Evolutionary conservation across 2,113 vertebrate species (phyloP), one percentile per base, ranked within the genome.

Genomic region (Datnioides undecimradiatus): DNA sequence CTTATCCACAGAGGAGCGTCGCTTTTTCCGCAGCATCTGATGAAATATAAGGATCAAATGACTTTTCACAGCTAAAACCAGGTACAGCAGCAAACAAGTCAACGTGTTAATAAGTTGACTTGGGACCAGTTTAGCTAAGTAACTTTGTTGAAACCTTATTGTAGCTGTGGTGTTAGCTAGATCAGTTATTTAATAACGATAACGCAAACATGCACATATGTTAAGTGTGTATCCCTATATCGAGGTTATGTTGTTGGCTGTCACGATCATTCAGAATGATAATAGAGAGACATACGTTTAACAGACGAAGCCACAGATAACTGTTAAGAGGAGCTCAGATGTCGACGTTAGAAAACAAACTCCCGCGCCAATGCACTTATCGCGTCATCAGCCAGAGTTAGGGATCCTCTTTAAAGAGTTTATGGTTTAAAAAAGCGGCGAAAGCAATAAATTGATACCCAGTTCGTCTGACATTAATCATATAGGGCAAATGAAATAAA

Each of bases 21-120:
- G 89, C 72, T 94, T 95, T 88, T 91, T 95, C 8, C 93, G 93
- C 93, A 95, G 90, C 95, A 95, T 95, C 83, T 91, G 5, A 33
- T 51, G 5, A 60, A 73, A 58, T 21, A 74, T 4, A 80, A 65
- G 65, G 6, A 10, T 38, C 13, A 70, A 1, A 48, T 27, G 17
- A 2, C n/a, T 6, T 27, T 33, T 19, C 46, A 66, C 3, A 34
- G 38, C 23, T 27, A 41, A 41, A 0, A 65, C 4, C 1, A 49
- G 12, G 40, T 6, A 60, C 33, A 66, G 4, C 0, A 58, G 48
- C 34, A 36, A 41, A 52, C 48, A 55, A 8, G 27, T 21, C 54
- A 73, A 57, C 2, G 1, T 58, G 1, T 29, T 16, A 11, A 31
- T 16, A 21, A 9, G n/a, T 10, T 12, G 1, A 13, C 23, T 21